Conservation (phyloP, 2,797 vertebrate species). For the Capromys pilorides region DNA sequence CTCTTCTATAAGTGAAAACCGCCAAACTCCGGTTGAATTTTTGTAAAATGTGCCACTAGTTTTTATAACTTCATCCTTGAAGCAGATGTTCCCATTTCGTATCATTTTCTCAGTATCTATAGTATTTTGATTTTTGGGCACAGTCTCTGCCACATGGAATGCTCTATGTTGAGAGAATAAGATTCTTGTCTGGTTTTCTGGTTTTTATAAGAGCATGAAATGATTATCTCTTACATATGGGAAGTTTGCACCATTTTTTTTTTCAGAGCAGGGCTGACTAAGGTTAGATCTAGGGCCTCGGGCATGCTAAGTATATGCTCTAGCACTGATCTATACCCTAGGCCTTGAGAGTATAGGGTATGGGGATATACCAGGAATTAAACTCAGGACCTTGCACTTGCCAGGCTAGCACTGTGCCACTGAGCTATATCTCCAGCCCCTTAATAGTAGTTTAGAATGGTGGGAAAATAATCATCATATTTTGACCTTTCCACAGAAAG, state of each 20-base stretch:
- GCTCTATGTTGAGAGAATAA: not conserved
- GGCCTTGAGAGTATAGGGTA: too few species aligned
- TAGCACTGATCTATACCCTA: not conserved
- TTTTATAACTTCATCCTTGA: not conserved
- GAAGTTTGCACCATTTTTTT: not conserved
- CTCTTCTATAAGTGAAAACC: not conserved
- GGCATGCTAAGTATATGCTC: not conserved
- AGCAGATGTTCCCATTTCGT: not conserved
- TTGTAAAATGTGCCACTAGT: not conserved
- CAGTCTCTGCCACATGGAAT: not conserved
- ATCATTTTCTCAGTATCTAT: not conserved
- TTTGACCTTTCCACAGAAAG: not conserved
- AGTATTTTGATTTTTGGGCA: not conserved
- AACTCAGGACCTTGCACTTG: too few species aligned
- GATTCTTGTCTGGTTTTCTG: not conserved
- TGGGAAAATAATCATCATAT: not conserved
- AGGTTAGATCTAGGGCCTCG: not conserved
- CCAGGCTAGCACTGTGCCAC: too few species aligned
- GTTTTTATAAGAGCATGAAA: not conserved
- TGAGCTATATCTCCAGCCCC: too few species aligned
- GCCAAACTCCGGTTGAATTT: not conserved
- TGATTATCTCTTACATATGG: not conserved
- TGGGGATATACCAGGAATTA: too few species aligned
- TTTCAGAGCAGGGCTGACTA: not conserved
- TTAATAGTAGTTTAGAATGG: not conserved